Base-by-base conservation (phyloP, 2,888 invertebrate genomes). In the Epirrhoe alternata region DNA sequence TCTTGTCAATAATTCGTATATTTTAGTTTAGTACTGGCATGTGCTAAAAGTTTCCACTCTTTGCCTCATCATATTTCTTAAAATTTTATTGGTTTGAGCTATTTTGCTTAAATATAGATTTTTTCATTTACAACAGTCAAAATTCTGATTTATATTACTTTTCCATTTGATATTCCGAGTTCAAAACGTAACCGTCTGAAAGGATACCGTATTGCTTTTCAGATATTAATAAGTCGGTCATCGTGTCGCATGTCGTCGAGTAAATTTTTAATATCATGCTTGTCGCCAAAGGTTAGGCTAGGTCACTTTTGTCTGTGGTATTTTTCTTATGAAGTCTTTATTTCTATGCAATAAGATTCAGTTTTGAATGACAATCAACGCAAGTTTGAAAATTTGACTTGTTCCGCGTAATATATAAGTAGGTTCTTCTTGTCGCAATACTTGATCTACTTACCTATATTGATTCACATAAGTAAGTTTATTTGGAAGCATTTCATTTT, bases 211-310 rank as follows among this genome's bases (percentile, higher is more conserved):
- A 7, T 57, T 24, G 53, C 55, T 58, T 7, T 42, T 69, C 55
- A 49, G 58, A 68, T 66, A 64, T 65, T 66, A 64, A 71, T 68
- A 70, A 66, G 64, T 62, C 58, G 70, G 70, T 68, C 65, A 69
- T 42, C 64, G 63, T 38, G 62, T 64, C 66, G 65, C 59, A 63
- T 54, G 63, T 56, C 58, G 55, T 31, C 38, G 24, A 60, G 51
- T 73, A 14, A 66, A 68, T 68, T 61, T 68, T 65, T 64, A 62
- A 69, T 69, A 14, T 12, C 16, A 24, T 61, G 58, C 61, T 53
- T 31, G 56, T 60, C 59, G 33, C 42, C 16, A 62, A 51, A 60
- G 63, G 59, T 52, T 64, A 51, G 24, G 52, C 33, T 57, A 66
- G 59, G 66, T 67, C 33, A 30, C 8, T 54, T 12, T 42, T 56